phyloP scores from a whole-genome alignment of 2,113 vertebrate genomes.

The Xenopus laevis region DNA sequence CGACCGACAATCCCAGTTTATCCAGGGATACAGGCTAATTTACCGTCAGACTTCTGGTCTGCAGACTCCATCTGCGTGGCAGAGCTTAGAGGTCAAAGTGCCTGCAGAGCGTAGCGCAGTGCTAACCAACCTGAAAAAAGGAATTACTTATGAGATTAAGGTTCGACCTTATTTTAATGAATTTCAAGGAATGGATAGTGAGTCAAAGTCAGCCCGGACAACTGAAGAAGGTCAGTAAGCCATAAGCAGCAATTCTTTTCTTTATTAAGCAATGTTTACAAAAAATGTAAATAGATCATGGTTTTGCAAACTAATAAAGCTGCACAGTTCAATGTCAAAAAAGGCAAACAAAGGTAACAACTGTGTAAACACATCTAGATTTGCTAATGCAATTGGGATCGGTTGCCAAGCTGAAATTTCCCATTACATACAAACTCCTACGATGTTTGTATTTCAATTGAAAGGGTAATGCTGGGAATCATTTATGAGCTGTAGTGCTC shows the following conservation, averaged over 20 bases:
- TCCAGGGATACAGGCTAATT: conserved; percentile 92
- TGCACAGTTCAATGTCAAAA: not conserved
- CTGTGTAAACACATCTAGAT: too few species aligned
- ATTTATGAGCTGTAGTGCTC: too few species aligned
- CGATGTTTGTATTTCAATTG: too few species aligned
- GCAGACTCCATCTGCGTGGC: conserved; percentile 77
- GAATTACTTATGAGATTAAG: conserved; percentile 92
- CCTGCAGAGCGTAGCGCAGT: conserved; percentile 83
- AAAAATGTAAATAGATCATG: conserved; percentile 18
- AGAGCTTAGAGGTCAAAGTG: conserved; percentile 86
- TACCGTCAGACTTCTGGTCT: conserved; percentile 88
- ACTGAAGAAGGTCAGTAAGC: conserved; percentile 86
- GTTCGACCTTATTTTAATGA: conserved; percentile 97
- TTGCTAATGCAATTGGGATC: too few species aligned
- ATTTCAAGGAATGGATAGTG: conserved; percentile 97
- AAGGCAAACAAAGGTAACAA: not conserved
- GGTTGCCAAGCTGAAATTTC: too few species aligned
- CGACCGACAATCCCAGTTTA: conserved; percentile 94
- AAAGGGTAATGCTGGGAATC: too few species aligned
- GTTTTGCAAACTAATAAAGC: not conserved
- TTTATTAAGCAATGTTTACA: conserved; percentile 7
- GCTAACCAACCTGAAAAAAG: conserved; percentile 84
- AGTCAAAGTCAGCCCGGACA: conserved; percentile 86
- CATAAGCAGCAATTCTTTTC: not conserved
- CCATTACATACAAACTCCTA: too few species aligned